Evolutionary conservation across 2,888 invertebrate genomes (phyloP).

Genomic region (Actias luna): DNA sequence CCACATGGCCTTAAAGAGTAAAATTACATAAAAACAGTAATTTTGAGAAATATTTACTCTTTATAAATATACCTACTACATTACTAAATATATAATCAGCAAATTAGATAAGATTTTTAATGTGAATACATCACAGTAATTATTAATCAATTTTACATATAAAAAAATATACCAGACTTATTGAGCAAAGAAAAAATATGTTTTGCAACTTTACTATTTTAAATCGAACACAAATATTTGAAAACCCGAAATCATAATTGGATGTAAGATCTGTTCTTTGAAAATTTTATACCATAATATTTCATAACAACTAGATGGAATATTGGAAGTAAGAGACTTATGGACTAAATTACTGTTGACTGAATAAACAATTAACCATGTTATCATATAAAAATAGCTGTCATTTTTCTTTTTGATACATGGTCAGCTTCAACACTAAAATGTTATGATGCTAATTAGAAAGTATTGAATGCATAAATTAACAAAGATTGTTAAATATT

Average conservation of each 20-base stretch:
- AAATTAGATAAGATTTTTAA: neutral
- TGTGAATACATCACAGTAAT: slow-evolving; percentile 5
- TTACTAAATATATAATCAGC: slow-evolving; percentile 13
- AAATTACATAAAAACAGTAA: slow-evolving; percentile 25
- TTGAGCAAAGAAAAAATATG: slow-evolving; percentile 3
- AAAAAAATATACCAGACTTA: neutral
- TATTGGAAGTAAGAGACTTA: neutral
- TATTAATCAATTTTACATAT: neutral
- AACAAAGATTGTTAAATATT: neutral
- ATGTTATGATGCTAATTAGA: neutral
- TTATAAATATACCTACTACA: slow-evolving; percentile 12
- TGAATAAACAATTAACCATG: neutral
- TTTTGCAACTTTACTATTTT: neutral
- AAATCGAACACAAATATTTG: neutral
- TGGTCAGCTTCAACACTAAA: neutral
- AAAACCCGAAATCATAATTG: neutral
- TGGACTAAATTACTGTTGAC: neutral
- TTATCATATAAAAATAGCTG: neutral
- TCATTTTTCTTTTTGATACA: neutral
- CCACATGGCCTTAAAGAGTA: slow-evolving; percentile 54
- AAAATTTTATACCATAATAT: neutral
- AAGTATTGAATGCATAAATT: neutral
- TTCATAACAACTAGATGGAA: slow-evolving; percentile 6
- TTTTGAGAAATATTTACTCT: slow-evolving; percentile 9
- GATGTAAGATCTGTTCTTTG: neutral